Evolutionary conservation across 2,797 vertebrate species (phyloP), one percentile per base, ranked within the genome.

Genomic region (Orientallactaga sibirica): DNA sequence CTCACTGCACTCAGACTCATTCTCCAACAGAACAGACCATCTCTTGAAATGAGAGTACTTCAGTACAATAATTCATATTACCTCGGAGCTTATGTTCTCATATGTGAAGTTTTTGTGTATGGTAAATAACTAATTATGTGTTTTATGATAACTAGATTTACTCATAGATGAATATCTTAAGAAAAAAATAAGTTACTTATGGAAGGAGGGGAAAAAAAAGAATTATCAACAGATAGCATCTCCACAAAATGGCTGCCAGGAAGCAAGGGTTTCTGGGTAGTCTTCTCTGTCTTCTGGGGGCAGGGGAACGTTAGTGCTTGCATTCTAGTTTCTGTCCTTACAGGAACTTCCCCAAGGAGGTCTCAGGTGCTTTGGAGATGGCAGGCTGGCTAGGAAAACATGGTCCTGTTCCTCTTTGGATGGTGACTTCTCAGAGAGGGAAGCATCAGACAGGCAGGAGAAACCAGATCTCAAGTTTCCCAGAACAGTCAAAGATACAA

Each of bases 161-260:
- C 24, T 33, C 68, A 81, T 66, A 27, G n/a, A 64, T 71, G 25
- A 82, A 74, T 29, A 27, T 71, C 43, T 93, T 71, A 55, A 55
- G 81, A n/a, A 24, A 78, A 76, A 77, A 76, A 27, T 85, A 62
- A 55, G 41, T 77, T 68, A 83, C n/a, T 93, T 29, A 74, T 55
- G 61, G 33, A 48, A 83, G 55, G 64, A 83, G 1, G 10, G 15
- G 48, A 12, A 37, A 41, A 29, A n/a, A n/a, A 18, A 55, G 15
- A 74, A 79, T 66, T 86, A 74, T 70, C 55, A 43, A 73, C 79
- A 64, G 48, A 67, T 16, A 48, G 2, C 22, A 25, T 37, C 48
- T 74, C 18, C 22, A 95, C 86, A 94, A 83, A 96, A 93, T 93
- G 92, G 95, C 90, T 95, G 77, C 85, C 84, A 10, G 16, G 79